A percentile compares a stretch with the other conserved stretches of the same genome.
Conservation (phyloP, 2,888 invertebrate genomes). For the Melangyna quadrimaculata region DNA sequence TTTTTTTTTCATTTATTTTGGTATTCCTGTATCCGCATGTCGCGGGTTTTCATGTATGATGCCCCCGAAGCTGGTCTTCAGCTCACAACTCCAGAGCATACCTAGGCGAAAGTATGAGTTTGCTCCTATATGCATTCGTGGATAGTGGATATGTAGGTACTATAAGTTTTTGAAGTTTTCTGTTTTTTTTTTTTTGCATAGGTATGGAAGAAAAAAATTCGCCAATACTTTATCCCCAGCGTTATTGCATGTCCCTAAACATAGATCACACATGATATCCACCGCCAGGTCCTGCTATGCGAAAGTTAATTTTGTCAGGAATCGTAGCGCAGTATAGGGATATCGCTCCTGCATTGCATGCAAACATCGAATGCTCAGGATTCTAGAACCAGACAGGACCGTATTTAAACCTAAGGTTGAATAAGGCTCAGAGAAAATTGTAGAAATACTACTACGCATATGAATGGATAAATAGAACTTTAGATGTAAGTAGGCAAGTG, state of each 20-base stretch:
- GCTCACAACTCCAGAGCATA: neutral
- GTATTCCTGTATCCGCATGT: conserved; percentile 51
- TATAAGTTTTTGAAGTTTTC: conserved; percentile 17
- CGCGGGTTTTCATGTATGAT: conserved; percentile 63
- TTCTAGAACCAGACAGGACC: conserved; percentile 12
- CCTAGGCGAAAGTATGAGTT: neutral
- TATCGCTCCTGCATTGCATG: conserved; percentile 38
- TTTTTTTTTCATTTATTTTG: too few relatives aligned
- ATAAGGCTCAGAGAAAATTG: neutral
- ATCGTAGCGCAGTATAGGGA: conserved; percentile 49
- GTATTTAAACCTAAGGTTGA: neutral
- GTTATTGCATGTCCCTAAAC: conserved; percentile 71
- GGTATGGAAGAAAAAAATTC: conserved; percentile 43
- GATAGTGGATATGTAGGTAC: too few relatives aligned
- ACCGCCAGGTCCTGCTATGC: conserved; percentile 54
- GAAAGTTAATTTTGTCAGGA: conserved; percentile 67
- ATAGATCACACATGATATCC: conserved; percentile 70
- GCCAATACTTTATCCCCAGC: conserved; percentile 68
- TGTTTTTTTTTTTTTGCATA: conserved; percentile 16
- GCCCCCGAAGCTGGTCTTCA: conserved; percentile 29
- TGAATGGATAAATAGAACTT: neutral
- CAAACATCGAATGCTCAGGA: conserved; percentile 34
- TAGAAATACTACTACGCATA: neutral
- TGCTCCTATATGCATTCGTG: conserved; percentile 5
- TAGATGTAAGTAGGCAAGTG: too few relatives aligned